phyloP scores from a whole-genome alignment of 2,888 invertebrate genomes.

The Carterocephalus palaemon region DNA sequence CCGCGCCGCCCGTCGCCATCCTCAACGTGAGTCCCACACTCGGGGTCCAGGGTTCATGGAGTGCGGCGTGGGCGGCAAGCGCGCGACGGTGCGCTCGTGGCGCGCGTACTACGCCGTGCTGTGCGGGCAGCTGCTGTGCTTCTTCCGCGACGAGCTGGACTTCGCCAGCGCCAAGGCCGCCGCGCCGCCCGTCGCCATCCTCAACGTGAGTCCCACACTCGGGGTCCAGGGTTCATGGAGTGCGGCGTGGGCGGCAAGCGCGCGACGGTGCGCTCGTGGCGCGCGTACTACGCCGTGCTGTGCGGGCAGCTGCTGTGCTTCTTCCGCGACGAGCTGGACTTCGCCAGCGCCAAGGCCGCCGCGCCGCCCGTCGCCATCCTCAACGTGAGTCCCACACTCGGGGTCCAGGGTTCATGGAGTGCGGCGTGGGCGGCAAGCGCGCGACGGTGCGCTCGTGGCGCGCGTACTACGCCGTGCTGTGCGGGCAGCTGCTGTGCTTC shows the following conservation, averaged over 20 bases:
- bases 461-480: conserved; percentile 94
- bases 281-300: conserved; percentile 94
- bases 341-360: conserved; percentile 91
- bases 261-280: conserved; percentile 97
- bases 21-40: conserved; percentile 74
- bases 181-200: conserved; percentile 89
- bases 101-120: conserved; percentile 96
- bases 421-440: too few relatives aligned
- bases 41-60: too few relatives aligned
- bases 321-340: conserved; percentile 97
- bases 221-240: too few relatives aligned
- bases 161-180: conserved; percentile 93
- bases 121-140: conserved; percentile 97
- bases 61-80: too few relatives aligned
- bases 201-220: conserved; percentile 73
- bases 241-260: too few relatives aligned
- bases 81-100: conserved; percentile 97
- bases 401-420: too few relatives aligned
- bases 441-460: conserved; percentile 98
- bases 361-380: conserved; percentile 90
- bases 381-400: conserved; percentile 67
- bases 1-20: conserved; percentile 90
- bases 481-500: conserved; percentile 98
- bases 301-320: conserved; percentile 98
- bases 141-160: conserved; percentile 97